Conservation (phyloP, 2,113 vertebrate species). For the Campylorhamphus procurvoides region DNA sequence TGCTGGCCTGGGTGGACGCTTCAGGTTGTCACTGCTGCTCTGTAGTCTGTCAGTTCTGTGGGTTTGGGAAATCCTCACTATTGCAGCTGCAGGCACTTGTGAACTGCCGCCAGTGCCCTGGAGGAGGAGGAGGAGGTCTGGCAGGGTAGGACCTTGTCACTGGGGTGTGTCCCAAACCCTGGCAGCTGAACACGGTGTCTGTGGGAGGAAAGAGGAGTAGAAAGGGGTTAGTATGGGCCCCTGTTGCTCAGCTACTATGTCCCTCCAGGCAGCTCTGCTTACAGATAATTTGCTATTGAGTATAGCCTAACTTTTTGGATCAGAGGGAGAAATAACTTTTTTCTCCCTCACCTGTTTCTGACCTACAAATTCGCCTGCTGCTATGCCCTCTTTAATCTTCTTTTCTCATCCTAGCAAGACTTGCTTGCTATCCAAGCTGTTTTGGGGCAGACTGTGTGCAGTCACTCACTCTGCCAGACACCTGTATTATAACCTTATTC, state of each 20-base stretch:
- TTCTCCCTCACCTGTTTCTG: neutral
- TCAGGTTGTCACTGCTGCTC: neutral
- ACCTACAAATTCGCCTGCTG: neutral
- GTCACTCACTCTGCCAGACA: neutral
- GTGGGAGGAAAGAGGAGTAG: neutral
- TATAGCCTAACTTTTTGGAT: neutral
- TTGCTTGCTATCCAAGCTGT: neutral
- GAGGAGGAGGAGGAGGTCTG: neutral
- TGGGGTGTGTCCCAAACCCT: rapidly evolving
- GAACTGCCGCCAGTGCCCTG: no score
- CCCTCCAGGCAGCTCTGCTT: neutral
- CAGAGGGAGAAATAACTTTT: neutral
- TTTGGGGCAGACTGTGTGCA: neutral
- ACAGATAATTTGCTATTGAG: neutral
- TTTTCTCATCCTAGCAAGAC: neutral
- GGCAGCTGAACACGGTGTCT: neutral
- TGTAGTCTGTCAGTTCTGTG: neutral
- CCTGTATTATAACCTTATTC: neutral
- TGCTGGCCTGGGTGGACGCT: neutral
- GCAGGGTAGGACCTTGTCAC: neutral
- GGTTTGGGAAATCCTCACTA: neutral
- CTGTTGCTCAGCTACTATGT: neutral
- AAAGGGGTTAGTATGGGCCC: neutral
- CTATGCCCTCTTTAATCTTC: neutral
- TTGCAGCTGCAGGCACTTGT: neutral